Conservation (phyloP, 2,113 vertebrate species). For the Tychaedon coryphoeus region DNA sequence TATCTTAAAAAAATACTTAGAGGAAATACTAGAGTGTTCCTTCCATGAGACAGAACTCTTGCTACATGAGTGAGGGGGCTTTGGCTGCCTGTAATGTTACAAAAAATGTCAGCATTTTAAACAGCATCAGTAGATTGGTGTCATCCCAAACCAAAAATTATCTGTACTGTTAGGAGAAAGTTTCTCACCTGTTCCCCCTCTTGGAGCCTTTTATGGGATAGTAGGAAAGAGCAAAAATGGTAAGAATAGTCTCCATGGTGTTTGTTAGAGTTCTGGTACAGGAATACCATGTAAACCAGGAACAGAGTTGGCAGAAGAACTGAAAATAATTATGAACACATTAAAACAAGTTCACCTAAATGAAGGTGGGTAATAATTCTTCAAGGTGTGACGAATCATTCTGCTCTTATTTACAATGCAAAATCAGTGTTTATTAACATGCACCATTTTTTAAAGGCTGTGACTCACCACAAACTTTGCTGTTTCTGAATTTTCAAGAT, state of each 20-base stretch:
- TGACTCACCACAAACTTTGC: slow-evolving; percentile 87
- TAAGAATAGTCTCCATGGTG: slow-evolving; percentile 88
- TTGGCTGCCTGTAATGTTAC: neutral
- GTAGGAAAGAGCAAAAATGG: slow-evolving; percentile 84
- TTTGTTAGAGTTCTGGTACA: slow-evolving; percentile 94
- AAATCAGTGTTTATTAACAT: neutral
- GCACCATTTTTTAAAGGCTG: neutral
- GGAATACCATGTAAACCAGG: slow-evolving; percentile 98
- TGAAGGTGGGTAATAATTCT: neutral
- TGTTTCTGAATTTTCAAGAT: slow-evolving; percentile 75
- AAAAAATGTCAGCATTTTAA: neutral
- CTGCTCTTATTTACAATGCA: neutral
- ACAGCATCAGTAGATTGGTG: neutral
- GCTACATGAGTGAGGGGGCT: neutral
- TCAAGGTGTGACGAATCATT: neutral
- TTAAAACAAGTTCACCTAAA: neutral
- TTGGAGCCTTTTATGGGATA: slow-evolving; percentile 85
- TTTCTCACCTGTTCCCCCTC: slow-evolving; percentile 81
- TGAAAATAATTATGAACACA: slow-evolving; percentile 57
- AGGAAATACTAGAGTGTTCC: neutral
- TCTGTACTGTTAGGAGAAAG: neutral
- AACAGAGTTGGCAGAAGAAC: slow-evolving; percentile 92
- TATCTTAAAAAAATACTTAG: neutral
- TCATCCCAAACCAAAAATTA: neutral
- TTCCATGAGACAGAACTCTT: neutral